Evolutionary conservation across 1,140 invertebrate genomes (phyloP).

Genomic region (Brachionus sp.): DNA sequence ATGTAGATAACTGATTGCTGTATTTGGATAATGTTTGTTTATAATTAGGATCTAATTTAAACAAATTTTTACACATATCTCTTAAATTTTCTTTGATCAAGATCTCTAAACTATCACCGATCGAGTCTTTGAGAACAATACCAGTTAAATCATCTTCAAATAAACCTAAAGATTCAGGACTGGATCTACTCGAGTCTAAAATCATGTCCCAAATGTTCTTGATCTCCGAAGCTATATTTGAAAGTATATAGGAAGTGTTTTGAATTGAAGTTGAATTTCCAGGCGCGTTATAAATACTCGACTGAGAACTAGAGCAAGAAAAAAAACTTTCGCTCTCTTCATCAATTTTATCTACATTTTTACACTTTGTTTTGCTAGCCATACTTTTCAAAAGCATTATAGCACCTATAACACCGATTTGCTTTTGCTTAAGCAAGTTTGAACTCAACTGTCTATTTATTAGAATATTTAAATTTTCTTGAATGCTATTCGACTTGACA

Average conservation of each 20-base stretch:
- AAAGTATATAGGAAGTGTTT: not conserved
- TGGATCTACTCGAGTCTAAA: not conserved
- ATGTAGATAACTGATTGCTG: not conserved
- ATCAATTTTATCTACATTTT: not conserved
- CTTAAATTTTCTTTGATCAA: conserved; percentile 38
- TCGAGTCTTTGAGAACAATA: not conserved
- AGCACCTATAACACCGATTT: conserved; percentile 42
- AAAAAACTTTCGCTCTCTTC: not conserved
- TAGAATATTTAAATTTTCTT: conserved; percentile 18
- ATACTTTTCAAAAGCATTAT: conserved; percentile 24
- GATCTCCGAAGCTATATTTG: not conserved
- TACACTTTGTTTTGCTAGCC: not conserved
- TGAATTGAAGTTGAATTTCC: conserved; percentile 19
- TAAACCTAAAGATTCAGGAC: conserved; percentile 28
- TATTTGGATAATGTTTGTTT: not conserved
- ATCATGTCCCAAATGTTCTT: conserved; percentile 45
- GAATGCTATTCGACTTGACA: not conserved
- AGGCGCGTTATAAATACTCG: not conserved
- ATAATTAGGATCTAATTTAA: conserved; percentile 28
- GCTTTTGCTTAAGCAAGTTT: conserved; percentile 22
- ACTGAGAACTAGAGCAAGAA: conserved; percentile 10
- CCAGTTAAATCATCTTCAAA: conserved; percentile 36
- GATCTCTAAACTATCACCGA: not conserved
- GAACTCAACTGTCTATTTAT: conserved; percentile 32
- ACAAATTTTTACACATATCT: conserved; percentile 23